Conservation (phyloP, 2,113 vertebrate genomes). For the Heliornis fulica region DNA sequence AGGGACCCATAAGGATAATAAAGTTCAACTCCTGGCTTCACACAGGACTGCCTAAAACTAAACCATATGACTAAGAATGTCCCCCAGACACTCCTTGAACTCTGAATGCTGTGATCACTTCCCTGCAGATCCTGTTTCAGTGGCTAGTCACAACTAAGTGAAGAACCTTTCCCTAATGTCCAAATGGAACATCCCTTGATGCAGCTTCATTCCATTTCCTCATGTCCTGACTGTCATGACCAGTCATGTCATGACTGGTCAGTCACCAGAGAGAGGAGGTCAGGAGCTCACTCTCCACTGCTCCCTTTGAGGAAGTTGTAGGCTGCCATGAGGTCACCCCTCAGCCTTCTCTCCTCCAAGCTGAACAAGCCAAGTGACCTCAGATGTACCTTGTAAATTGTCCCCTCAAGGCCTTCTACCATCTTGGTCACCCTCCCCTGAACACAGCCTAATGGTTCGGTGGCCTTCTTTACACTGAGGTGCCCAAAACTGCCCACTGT, state of each 20-base stretch:
- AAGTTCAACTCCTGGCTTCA: neutral
- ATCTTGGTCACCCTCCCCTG: neutral
- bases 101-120: neutral
- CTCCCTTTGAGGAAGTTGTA: neutral
- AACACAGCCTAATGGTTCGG: neutral
- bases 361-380: neutral
- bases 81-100: neutral
- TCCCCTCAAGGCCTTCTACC: neutral
- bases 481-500: neutral
- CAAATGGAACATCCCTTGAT: neutral
- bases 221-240: too few species aligned
- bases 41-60: neutral
- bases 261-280: neutral
- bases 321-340: neutral
- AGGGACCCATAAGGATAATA: neutral
- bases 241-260: neutral
- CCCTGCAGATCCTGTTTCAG: neutral
- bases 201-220: neutral
- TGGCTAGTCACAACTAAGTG: fast-evolving
- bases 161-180: neutral
- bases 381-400: neutral
- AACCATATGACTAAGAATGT: neutral
- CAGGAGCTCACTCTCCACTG: neutral
- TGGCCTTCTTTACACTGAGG: neutral
- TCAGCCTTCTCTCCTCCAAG: neutral